phyloP scores from a whole-genome alignment of 2,888 invertebrate species.

The Brenthis ino region DNA sequence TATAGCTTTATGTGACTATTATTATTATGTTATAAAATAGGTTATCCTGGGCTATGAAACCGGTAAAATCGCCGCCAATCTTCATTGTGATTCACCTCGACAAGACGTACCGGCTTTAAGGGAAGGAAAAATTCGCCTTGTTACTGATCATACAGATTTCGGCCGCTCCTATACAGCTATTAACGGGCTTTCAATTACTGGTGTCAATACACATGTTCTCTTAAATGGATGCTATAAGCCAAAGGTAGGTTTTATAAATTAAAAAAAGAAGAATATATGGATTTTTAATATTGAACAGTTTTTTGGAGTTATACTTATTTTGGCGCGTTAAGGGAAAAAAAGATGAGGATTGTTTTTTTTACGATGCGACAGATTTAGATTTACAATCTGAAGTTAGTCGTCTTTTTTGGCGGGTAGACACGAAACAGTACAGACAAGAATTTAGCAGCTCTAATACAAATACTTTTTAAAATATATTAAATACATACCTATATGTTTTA shows the following conservation, averaged over 20 bases:
- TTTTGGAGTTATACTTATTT: too few species aligned
- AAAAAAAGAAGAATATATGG: too few species aligned
- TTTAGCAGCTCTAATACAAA: too few species aligned
- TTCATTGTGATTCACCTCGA: conserved; percentile 84
- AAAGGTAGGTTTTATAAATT: conserved; percentile 50
- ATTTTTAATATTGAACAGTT: too few species aligned
- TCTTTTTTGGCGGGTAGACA: too few species aligned
- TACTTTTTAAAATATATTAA: too few species aligned
- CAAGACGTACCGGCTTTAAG: conserved; percentile 56
- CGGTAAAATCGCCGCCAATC: conserved; percentile 87
- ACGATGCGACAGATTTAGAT: too few species aligned
- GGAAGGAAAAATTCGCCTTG: conserved; percentile 79
- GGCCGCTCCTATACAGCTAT: conserved; percentile 69
- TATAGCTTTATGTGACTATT: conserved; percentile 39
- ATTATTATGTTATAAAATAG: conserved; percentile 41
- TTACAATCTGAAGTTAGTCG: too few species aligned
- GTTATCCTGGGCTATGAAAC: conserved; percentile 75
- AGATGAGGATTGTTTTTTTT: too few species aligned
- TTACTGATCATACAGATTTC: conserved; percentile 81
- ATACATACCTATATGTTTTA: too few species aligned
- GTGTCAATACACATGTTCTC: conserved; percentile 59
- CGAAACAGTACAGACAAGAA: too few species aligned
- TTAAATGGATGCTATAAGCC: conserved; percentile 58
- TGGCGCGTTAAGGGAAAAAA: too few species aligned
- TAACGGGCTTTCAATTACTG: conserved; percentile 56